Evolutionary conservation across 1,140 invertebrate species (phyloP).

Genomic region (Pygmarrhopalites habei): DNA sequence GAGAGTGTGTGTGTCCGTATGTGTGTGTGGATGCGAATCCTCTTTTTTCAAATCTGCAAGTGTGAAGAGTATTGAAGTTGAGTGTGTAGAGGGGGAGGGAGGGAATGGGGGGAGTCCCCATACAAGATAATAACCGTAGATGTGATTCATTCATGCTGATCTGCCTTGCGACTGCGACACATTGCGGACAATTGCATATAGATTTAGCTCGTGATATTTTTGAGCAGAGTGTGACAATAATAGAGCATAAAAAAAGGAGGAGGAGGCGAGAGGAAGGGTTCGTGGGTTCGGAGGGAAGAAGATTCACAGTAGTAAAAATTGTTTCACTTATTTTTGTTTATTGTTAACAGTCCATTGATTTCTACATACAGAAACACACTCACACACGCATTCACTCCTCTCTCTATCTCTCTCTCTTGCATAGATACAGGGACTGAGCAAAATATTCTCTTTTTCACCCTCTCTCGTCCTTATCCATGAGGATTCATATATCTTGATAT

Average conservation of each 20-base stretch:
- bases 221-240: conserved; percentile 1
- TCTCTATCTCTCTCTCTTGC: conserved; percentile 5
- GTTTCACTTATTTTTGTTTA: conserved; percentile 33
- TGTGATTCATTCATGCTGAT: too few species aligned
- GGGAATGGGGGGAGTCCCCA: too few species aligned
- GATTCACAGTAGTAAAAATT: conserved; percentile 18
- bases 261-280: background rate
- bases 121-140: too few species aligned
- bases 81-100: too few species aligned
- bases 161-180: background rate
- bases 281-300: background rate
- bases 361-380: too few species aligned
- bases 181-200: conserved; percentile 11
- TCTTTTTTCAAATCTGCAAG: too few species aligned
- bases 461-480: conserved; percentile 4
- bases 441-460: background rate
- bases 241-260: conserved; percentile 9
- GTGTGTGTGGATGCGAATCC: too few species aligned
- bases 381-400: too few species aligned
- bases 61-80: too few species aligned
- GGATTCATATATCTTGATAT: conserved; percentile 32
- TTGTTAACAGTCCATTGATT: conserved; percentile 35
- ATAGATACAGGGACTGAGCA: too few species aligned
- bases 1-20: too few species aligned
- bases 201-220: conserved; percentile 7